A percentile compares a stretch with the other conserved stretches of the same genome.
These are phyloP conservation scores for Zoanthus sociatus DNA, from an alignment of 92 coral and sea anemone species.

Conservation along the genomic window DNA sequence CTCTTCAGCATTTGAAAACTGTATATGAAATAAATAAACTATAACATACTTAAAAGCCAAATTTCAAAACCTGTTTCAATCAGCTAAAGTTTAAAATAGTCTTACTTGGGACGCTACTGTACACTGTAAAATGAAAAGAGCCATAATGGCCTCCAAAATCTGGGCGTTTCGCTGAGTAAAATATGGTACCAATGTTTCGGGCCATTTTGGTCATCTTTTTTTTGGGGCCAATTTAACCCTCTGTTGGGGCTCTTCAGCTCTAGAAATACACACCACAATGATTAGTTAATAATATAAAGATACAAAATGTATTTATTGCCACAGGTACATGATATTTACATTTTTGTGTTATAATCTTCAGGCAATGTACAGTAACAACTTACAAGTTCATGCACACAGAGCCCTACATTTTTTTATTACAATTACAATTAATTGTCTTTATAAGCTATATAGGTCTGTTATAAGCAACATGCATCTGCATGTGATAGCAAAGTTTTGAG, in stretches of 20 bases:
- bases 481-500: background rate
- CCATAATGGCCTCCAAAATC: too few relatives aligned
- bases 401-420: background rate
- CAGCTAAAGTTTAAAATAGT: too few relatives aligned
- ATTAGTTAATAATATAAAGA: background rate
- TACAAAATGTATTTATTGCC: too few relatives aligned
- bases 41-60: too few relatives aligned
- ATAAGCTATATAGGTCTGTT: background rate
- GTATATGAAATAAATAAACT: too few relatives aligned
- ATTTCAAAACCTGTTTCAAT: too few relatives aligned
- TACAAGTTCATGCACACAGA: background rate
- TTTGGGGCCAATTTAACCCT: background rate
- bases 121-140: too few relatives aligned
- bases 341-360: background rate
- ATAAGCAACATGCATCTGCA: background rate
- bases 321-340: background rate
- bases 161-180: background rate
- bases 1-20: too few relatives aligned
- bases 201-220: slow-evolving; percentile 7
- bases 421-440: background rate
- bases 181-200: slow-evolving; percentile 13
- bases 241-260: background rate
- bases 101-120: too few relatives aligned
- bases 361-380: background rate
- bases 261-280: background rate